Conservation (phyloP, 2,888 invertebrate genomes). For the Linnaemya tessellans region DNA sequence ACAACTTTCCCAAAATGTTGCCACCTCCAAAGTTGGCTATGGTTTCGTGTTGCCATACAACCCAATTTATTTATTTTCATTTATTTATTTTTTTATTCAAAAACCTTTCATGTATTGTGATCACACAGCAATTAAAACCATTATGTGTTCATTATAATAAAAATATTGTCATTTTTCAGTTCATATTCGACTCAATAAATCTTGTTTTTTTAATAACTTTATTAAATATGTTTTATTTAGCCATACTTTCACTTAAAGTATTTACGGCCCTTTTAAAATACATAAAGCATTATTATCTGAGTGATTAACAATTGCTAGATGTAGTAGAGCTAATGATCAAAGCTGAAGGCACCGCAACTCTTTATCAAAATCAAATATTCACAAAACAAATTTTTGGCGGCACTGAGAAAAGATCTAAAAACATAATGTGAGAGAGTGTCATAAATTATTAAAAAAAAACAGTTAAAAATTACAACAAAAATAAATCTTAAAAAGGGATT, state of each 20-base stretch:
- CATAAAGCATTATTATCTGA: not conserved
- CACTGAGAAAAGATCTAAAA: constrained; percentile 18
- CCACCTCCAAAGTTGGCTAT: too few relatives aligned
- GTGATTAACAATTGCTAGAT: constrained; percentile 61
- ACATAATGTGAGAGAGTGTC: constrained; percentile 43
- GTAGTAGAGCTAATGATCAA: constrained; percentile 47
- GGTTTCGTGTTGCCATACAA: not conserved
- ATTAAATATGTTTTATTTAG: not conserved
- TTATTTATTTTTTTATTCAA: not conserved
- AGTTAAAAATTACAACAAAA: not conserved
- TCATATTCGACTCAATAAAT: not conserved
- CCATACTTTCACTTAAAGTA: not conserved
- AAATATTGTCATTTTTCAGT: too few relatives aligned
- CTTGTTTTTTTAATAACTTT: not conserved
- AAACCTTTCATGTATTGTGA: not conserved
- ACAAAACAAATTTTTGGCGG: constrained; percentile 44
- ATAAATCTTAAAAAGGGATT: constrained; percentile 27
- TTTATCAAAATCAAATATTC: not conserved
- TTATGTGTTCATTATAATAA: too few relatives aligned
- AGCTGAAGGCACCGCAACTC: constrained; percentile 52
- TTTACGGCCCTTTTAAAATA: not conserved
- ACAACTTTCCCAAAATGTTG: too few relatives aligned
- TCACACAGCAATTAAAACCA: not conserved
- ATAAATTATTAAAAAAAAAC: constrained; percentile 57
- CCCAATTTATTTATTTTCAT: not conserved